Evolutionary conservation across 2,888 invertebrate genomes (phyloP).

Genomic region (Zaprionus bogoriensis): DNA sequence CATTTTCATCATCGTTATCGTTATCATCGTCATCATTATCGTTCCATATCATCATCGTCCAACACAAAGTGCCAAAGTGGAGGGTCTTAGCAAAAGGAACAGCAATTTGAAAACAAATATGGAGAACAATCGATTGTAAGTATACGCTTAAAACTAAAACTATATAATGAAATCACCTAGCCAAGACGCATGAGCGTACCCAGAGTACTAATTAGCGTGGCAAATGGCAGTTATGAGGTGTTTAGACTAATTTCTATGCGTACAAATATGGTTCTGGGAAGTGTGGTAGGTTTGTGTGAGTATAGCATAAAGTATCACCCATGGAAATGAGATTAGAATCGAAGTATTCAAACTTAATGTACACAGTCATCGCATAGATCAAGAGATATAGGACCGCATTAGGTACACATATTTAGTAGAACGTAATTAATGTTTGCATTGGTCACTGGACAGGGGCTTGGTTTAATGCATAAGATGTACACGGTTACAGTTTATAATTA

Average conservation of each 20-base stretch:
- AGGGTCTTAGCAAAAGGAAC: conserved; percentile 66
- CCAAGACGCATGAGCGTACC: conserved; percentile 44
- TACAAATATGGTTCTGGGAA: conserved; percentile 26
- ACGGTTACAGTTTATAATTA: conserved; percentile 1
- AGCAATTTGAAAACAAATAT: conserved; percentile 59
- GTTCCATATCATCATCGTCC: conserved; percentile 29
- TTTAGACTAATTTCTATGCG: conserved; percentile 43
- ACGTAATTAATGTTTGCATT: conserved; percentile 27
- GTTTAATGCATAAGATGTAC: conserved; percentile 16
- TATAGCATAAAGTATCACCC: conserved; percentile 31
- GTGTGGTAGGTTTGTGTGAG: neutral
- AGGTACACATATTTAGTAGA: conserved; percentile 1
- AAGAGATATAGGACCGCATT: neutral
- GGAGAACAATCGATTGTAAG: conserved; percentile 65
- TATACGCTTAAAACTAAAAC: conserved; percentile 66
- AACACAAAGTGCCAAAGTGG: conserved; percentile 60
- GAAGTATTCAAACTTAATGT: conserved; percentile 40
- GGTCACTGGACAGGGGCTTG: conserved; percentile 44
- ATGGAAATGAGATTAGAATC: conserved; percentile 25
- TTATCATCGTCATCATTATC: conserved; percentile 22
- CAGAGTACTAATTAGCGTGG: conserved; percentile 47
- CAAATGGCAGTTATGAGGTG: conserved; percentile 62
- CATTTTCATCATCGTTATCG: conserved; percentile 45
- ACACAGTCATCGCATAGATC: conserved; percentile 22
- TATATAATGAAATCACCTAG: conserved; percentile 63